Evolutionary conservation across 1,140 invertebrate species (phyloP).

Genomic region (Nephila pilipes): DNA sequence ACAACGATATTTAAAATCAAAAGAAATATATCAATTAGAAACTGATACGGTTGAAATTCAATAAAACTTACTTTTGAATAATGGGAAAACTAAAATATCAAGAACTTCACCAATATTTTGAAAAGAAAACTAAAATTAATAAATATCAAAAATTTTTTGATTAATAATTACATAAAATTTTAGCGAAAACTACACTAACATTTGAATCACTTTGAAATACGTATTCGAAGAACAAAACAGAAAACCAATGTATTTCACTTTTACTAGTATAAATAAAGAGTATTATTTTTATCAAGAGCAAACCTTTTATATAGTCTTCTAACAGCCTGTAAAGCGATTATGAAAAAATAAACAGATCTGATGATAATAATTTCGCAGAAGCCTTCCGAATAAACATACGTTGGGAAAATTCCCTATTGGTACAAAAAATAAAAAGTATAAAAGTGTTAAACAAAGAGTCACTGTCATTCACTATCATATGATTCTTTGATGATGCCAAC

Average conservation of each 20-base stretch:
- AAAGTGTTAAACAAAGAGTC: background rate
- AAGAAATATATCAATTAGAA: too few species aligned
- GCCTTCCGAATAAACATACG: background rate
- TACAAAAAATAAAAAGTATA: too few species aligned
- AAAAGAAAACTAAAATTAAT: background rate
- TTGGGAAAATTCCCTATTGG: background rate
- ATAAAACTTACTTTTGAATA: too few species aligned
- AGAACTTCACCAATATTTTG: background rate
- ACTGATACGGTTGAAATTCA: too few species aligned
- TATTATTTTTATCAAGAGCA: background rate
- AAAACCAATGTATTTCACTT: background rate
- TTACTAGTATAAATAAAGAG: background rate
- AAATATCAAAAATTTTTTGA: background rate
- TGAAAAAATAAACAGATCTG: conserved; percentile 2
- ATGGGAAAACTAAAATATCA: too few species aligned
- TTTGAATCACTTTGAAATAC: background rate
- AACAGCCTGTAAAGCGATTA: background rate
- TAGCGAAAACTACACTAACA: too few species aligned
- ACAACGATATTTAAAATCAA: too few species aligned
- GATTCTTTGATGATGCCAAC: background rate
- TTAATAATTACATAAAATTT: background rate
- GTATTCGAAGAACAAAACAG: background rate
- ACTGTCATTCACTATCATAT: background rate
- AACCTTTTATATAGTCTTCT: conserved; percentile 11
- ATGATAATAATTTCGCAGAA: background rate